Base-by-base conservation (phyloP, 2,888 invertebrate genomes). In the Bombyx huttoni region DNA sequence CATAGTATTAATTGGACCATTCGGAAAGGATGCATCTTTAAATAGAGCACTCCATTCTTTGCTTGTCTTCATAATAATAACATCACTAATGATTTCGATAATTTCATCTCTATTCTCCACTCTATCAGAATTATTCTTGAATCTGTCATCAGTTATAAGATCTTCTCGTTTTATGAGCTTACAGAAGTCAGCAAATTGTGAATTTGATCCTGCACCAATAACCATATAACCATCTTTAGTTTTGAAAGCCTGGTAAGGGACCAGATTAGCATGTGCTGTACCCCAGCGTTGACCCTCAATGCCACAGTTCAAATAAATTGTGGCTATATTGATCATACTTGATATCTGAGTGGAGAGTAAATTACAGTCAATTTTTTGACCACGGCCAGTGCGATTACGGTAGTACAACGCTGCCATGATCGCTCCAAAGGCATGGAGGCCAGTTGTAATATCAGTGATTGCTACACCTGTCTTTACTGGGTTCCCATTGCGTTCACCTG, bases 391-490 rank as follows among this genome's bases (percentile, higher is more conserved):
- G 63, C 91, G 91, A 8, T 90, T 78, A 51, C 96, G 89, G 66
- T 96, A 92, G 55, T 96, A 80, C 7, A 99, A 79, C 0, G 98
- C 98, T 0, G 98, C 96, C 89, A 98, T 89, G 56, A 98, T 97
- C 0, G 98, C 97, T 13, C 98, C 97, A 73, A 97, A 96, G 0
- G 98, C 97, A 75, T 96, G 98, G 3, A 99, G 88, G 0, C 98
- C 98, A 0, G 98, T 98, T 0, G 97, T 93, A 51, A 98, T 68
- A 78, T 99, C 98, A 0, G 97, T 98, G 64, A 98, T 91, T 0
- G 98, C 97, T 0, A 98, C 96, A 10, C 98, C 98, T 12, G 94
- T 93, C 81, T 98, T 98, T 56, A 94, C 94, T 0, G 98, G 98
- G 47, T 92, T 93, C 0, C 97, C 96, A 63, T 92, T 84, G 61